Percentiles rank a stretch among this genome's conserved stretches.
phyloP scores from a whole-genome alignment of 2,888 invertebrate species.

The Lutraria lutraria region DNA sequence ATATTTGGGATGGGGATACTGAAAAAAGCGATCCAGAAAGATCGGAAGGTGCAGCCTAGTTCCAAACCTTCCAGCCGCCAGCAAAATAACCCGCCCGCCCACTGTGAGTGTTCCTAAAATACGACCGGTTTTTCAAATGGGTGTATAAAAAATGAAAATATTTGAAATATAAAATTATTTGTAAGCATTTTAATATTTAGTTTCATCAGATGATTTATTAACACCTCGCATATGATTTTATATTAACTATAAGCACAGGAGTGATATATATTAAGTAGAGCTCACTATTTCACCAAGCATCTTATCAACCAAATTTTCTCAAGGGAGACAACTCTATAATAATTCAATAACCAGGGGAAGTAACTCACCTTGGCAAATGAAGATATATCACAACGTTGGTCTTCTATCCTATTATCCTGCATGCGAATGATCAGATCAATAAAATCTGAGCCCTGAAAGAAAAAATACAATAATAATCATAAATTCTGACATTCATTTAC shows the following conservation, averaged over 20 bases:
- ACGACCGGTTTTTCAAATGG: no score
- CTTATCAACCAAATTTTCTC: background rate
- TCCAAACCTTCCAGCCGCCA: no score
- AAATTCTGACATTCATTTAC: background rate
- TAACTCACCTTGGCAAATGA: constrained; percentile 79
- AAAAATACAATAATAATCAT: background rate
- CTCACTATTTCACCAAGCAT: background rate
- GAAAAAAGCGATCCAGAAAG: no score
- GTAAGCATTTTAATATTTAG: no score
- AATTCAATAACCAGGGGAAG: constrained; percentile 6
- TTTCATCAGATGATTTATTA: no score
- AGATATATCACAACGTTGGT: constrained; percentile 98
- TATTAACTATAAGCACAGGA: background rate
- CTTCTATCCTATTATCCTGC: constrained; percentile 97
- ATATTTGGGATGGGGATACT: no score
- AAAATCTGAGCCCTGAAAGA: constrained; percentile 88
- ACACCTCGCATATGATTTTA: background rate
- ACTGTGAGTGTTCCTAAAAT: no score
- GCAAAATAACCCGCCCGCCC: no score
- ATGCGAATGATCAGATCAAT: constrained; percentile 97
- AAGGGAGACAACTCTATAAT: background rate
- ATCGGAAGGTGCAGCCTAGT: no score
- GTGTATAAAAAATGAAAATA: no score
- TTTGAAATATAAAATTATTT: no score
- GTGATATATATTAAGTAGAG: background rate